Conservation (phyloP, 2,888 invertebrate genomes). For the Cephus nigrinus region DNA sequence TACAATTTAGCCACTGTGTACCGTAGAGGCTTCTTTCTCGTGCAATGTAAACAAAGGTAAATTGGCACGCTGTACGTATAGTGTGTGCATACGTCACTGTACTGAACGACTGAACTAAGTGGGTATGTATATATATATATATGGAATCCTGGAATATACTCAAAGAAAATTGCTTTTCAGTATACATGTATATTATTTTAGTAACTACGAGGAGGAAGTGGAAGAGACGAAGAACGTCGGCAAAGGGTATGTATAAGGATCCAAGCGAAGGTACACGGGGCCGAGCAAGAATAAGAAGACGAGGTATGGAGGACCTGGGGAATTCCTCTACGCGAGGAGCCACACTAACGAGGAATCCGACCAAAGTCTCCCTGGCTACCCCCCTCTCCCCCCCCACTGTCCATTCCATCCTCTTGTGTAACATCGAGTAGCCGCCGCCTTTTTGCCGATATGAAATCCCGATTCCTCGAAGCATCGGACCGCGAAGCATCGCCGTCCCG, state of each 20-base stretch:
- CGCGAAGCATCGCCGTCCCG: constrained; percentile 15
- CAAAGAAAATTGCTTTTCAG: background rate
- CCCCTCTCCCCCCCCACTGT: background rate
- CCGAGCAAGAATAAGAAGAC: constrained; percentile 1
- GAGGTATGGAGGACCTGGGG: background rate
- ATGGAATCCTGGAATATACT: background rate
- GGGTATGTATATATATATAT: too few relatives aligned
- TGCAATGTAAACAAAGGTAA: background rate
- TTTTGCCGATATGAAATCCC: constrained; percentile 51
- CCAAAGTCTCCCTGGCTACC: background rate
- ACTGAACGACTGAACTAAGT: background rate
- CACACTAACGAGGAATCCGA: constrained; percentile 7
- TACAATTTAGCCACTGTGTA: background rate
- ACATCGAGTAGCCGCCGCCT: constrained; percentile 33
- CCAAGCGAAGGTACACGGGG: background rate
- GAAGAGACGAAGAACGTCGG: background rate
- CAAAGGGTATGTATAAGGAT: background rate
- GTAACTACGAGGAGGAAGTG: background rate
- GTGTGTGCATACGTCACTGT: background rate
- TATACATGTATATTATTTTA: background rate
- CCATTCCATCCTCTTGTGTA: constrained; percentile 35
- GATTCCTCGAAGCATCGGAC: constrained; percentile 46
- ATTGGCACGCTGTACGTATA: background rate
- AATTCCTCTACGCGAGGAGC: constrained; percentile 1
- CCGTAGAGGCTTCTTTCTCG: background rate